Conservation (phyloP, 2,797 vertebrate genomes). For the Anguilla marmorata region DNA sequence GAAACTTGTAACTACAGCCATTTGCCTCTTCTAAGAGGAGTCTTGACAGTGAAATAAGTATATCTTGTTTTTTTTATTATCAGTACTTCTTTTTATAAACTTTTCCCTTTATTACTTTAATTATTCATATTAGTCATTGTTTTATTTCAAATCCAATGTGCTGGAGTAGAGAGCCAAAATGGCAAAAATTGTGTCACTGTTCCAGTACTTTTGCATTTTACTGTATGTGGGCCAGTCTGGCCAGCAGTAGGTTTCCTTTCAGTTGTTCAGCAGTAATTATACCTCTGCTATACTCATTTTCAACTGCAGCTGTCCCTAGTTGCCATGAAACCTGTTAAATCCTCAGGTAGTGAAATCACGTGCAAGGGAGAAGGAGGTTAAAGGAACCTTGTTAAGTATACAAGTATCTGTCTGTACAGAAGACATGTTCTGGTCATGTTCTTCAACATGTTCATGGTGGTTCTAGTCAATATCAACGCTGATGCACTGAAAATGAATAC, state of each 20-base stretch:
- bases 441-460: too few species aligned
- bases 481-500: not conserved
- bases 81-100: too few species aligned
- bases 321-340: conserved; percentile 31
- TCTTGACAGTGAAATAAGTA: not conserved
- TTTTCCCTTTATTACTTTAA: too few species aligned
- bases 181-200: too few species aligned
- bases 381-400: not conserved
- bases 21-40: not conserved
- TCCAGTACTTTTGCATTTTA: too few species aligned
- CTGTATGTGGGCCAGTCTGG: not conserved
- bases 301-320: conserved; percentile 7
- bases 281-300: not conserved
- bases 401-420: not conserved
- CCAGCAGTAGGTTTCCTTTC: not conserved
- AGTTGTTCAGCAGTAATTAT: not conserved
- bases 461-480: not conserved
- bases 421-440: not conserved
- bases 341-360: conserved; percentile 12
- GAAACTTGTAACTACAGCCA: not conserved
- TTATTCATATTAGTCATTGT: too few species aligned
- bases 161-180: too few species aligned
- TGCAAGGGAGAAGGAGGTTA: not conserved
- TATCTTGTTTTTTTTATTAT: not conserved
- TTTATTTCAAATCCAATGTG: not conserved